Base-by-base conservation (phyloP, 2,113 vertebrate species). In the Peromyscus californicus region DNA sequence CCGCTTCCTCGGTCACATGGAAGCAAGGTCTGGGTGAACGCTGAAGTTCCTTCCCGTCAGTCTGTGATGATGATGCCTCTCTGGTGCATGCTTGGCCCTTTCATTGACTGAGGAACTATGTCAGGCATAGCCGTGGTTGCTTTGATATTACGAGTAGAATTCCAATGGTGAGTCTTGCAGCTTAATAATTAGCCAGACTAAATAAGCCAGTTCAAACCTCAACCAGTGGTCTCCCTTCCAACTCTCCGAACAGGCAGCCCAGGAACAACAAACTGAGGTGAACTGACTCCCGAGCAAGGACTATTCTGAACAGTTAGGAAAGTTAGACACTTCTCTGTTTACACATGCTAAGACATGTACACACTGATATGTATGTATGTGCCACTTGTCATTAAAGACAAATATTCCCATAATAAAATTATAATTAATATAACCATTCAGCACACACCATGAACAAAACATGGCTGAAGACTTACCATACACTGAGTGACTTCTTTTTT, bases 131-230 rank as follows among this genome's bases (percentile, higher is more conserved):
- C 90, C 96, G 96, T 95, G 95, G 82, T 97, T 90, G 92, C 96
- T 97, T 98, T 97, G 96, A 1, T 57, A 48, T 79, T 79, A 33
- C 45, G 94, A 97, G 98, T 94, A 97, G 95, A 97, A 67, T 48
- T 48, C 97, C 97, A 96, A 88, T 2, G 75, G 80, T 36, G 79
- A 89, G 75, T 89, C 98, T 98, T 98, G 96, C 94, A 97, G 97
- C 96, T 96, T 98, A 98, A 98, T 97, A 70, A 98, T 98, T 94
- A 94, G 96, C 94, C 92, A 82, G 98, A 98, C 98, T 96, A 97
- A 98, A 97, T 91, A 97, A 98, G 97, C 97, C 97, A 95, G 95
- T 98, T 98, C 97, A 97, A 98, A 98, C 97, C 96, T 98, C 93
- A 95, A n/a, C 95, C 91, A 88, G 94, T 96, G 93, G 94, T 97